Conservation (phyloP, 2,888 invertebrate genomes). For the Tinea pellionella region DNA sequence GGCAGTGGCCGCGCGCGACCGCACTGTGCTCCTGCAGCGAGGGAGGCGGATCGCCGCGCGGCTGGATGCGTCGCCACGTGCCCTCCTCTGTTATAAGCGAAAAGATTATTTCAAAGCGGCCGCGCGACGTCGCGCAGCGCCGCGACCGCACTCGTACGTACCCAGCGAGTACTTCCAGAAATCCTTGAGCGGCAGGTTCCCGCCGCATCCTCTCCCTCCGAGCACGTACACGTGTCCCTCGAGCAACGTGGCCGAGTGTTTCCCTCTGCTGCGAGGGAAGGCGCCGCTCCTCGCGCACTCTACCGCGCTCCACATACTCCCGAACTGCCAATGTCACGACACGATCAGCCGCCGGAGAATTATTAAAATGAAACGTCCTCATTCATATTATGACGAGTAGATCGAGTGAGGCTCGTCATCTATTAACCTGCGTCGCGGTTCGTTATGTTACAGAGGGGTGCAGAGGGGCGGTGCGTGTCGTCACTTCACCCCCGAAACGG, state of each 20-base stretch:
- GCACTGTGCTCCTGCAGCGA: constrained; percentile 87
- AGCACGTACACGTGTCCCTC: constrained; percentile 83
- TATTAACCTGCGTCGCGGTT: too few relatives aligned
- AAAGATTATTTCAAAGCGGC: constrained; percentile 20
- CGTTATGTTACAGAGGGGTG: too few relatives aligned
- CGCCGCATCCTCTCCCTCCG: constrained; percentile 86
- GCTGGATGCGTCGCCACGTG: constrained; percentile 80
- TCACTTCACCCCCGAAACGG: too few relatives aligned
- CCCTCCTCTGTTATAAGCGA: constrained; percentile 70
- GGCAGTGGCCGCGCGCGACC: constrained; percentile 78
- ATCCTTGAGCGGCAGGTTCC: constrained; percentile 84
- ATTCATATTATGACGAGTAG: too few relatives aligned
- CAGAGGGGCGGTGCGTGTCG: too few relatives aligned
- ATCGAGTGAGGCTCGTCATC: too few relatives aligned
- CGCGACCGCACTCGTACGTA: too few relatives aligned
- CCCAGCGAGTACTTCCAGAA: constrained; percentile 86
- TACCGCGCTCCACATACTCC: constrained; percentile 45
- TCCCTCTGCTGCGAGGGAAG: constrained; percentile 74
- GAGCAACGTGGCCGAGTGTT: constrained; percentile 84
- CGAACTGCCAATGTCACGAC: too few relatives aligned
- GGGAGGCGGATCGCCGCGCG: constrained; percentile 78
- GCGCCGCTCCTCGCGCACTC: constrained; percentile 29
- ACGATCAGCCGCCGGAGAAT: too few relatives aligned
- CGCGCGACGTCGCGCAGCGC: too few relatives aligned
- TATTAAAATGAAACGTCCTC: too few relatives aligned